Base-by-base conservation (phyloP, 1,140 invertebrate genomes). In the Drosophila bocki region DNA sequence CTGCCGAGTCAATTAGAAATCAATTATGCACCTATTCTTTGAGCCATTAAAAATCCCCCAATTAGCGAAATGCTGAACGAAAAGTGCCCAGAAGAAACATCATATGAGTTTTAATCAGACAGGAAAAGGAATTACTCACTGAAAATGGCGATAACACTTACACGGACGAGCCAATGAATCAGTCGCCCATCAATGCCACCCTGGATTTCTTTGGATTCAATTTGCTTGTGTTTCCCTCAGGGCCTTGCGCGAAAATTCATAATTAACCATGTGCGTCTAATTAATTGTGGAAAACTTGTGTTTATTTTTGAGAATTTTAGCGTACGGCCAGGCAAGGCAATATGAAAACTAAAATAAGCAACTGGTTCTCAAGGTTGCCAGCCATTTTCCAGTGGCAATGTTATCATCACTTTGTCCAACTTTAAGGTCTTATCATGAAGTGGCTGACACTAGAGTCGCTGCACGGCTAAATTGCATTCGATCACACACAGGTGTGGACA, bases 301-400 rank as follows among this genome's bases (percentile, higher is more conserved):
- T 68, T 67, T 69, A 69, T 44, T 69, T 69, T 69, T 42, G 37
- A 54, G 33, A 29, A 37, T 39, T 56, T 56, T 56, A 22, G 53
- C 53, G 8, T 12, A 37, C n/a, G 33, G 32, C 15, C 26, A 41
- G 29, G 32, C 63, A 29, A 37, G 63, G 22, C 13, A 32, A 63
- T 37, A 44, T 51, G 26, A 35, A 68, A 68, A 69, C 63, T 54
- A 53, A 54, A 51, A 69, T 37, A 69, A 69, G 68, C 67, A 69
- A 56, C 4, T 53, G n/a, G 47, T n/a, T 26, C 22, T 19, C 47
- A 69, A 68, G 67, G 63, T 37, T 69, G 19, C 26, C 22, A 45
- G 65, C 19, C 45, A 51, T 51, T 69, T 44, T 42, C 19, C 62
- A 53, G 37, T 53, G 37, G 47, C 63, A 35, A 50, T 41, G 45